A percentile compares a stretch with the other conserved stretches of the same genome.
phyloP scores from a whole-genome alignment of 2,113 vertebrate genomes.

The Miniopterus natalensis region DNA sequence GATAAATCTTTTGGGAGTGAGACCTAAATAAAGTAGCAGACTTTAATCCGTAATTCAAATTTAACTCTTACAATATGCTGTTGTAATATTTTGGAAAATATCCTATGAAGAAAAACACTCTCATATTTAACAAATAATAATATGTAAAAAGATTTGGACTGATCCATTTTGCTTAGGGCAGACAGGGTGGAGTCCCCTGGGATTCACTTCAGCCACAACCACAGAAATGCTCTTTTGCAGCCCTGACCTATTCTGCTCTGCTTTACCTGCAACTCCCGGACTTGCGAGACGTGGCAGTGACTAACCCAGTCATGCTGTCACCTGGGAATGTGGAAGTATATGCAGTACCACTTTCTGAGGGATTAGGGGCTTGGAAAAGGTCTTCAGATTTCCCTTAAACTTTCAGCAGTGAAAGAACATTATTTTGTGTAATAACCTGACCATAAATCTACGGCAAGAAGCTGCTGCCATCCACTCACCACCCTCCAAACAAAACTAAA shows the following conservation, averaged over 20 bases:
- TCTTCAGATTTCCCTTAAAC: constrained; percentile 4
- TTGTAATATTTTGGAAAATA: background rate
- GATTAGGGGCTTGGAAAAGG: background rate
- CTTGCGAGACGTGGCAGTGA: background rate
- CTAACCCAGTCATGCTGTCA: background rate
- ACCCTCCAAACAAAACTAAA: background rate
- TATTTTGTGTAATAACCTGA: background rate
- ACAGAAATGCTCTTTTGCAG: background rate
- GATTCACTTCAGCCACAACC: background rate
- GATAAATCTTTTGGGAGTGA: background rate
- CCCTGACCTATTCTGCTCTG: background rate
- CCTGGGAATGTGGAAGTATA: background rate
- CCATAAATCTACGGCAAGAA: background rate
- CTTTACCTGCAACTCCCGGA: background rate
- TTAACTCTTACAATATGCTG: background rate
- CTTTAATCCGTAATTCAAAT: background rate
- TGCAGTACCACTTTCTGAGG: background rate
- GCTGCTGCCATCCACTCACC: background rate
- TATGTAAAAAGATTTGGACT: constrained; percentile 5
- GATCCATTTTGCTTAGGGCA: constrained; percentile 5
- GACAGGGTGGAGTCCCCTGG: background rate
- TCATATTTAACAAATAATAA: background rate
- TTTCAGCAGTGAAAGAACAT: background rate
- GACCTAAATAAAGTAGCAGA: background rate
- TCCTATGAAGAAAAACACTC: background rate